Evolutionary conservation across 92 coral and sea anemone genomes (phyloP).

Genomic region (Zoanthus gigantus): DNA sequence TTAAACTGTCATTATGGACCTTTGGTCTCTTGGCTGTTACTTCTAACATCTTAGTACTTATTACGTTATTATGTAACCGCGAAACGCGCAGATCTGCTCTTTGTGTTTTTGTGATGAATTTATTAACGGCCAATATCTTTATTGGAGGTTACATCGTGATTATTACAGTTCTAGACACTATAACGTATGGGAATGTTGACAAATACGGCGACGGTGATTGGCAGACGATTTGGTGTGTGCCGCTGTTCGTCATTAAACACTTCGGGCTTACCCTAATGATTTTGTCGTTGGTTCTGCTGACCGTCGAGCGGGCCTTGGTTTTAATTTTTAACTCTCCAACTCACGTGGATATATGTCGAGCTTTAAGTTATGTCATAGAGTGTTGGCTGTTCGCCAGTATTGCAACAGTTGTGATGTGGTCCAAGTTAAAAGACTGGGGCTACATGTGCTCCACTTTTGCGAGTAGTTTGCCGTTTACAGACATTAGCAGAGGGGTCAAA

Average conservation of each 20-base stretch:
- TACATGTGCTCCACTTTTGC: constrained; percentile 82
- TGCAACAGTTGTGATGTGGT: constrained; percentile 81
- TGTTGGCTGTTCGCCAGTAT: constrained; percentile 87
- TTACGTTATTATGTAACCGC: constrained; percentile 79
- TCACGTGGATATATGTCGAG: constrained; percentile 82
- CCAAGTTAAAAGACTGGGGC: constrained; percentile 84
- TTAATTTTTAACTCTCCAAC: constrained; percentile 68
- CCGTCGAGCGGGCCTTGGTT: constrained; percentile 76
- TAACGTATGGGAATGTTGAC: constrained; percentile 78
- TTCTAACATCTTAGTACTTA: constrained; percentile 76
- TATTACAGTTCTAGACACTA: constrained; percentile 78
- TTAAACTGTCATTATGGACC: constrained; percentile 90
- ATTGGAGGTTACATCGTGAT: constrained; percentile 81
- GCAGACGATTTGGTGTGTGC: constrained; percentile 77
- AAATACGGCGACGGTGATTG: constrained; percentile 81
- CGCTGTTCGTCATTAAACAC: constrained; percentile 82
- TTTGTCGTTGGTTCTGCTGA: constrained; percentile 70
- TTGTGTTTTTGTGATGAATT: constrained; percentile 86
- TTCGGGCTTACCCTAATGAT: constrained; percentile 79
- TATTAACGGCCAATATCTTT: constrained; percentile 79
- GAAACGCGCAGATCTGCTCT: constrained; percentile 81
- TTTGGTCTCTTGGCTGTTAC: constrained; percentile 87
- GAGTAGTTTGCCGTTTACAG: constrained; percentile 68
- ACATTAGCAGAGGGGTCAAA: constrained; percentile 77
- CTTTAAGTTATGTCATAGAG: constrained; percentile 85